Base-by-base conservation (phyloP, 2,113 vertebrate species). In the Porphyrio hochstetteri region DNA sequence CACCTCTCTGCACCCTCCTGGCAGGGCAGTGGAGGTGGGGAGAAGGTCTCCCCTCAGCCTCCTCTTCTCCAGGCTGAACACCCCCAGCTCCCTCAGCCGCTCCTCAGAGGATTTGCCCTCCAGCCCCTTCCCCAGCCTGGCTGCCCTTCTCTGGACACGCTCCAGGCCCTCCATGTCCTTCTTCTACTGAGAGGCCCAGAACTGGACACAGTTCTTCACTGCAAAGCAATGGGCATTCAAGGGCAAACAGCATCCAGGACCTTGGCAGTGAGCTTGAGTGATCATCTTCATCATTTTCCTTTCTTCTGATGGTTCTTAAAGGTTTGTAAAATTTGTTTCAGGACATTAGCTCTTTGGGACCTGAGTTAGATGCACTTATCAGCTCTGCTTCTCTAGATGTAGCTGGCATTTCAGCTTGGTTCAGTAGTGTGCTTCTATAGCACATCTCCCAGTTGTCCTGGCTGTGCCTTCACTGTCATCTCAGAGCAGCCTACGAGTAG, bases 401-500 rank as follows among this genome's bases (percentile, higher is more conserved):
- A 23, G 21, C 48, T 48, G 15, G 9, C 38, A 11, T 16, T 72
- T 29, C 19, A 57, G 14, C 18, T 57, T 33, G 33, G 33, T 64
- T 79, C 25, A 13, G 25, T 21, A 16, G 25, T 1, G 28, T 55
- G 13, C 4, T 55, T 48, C 28, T 19, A 21, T 36, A 38, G 38
- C 4, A 0, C 11, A 10, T 57, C 13, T 71, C 25, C 23, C 14
- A 2, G 3, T n/a, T 84, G 33, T 72, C 52, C 60, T 40, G 10
- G 0, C 29, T 4, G 0, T 68, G 38, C 38, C 48, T 64, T 52
- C 23, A 3, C 35, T 60, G 0, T 46, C 4, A 1, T 57, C 74
- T 46, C 40, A 61, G 36, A n/a, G 38, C 42, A 20, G 64, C 33
- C 31, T 36, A 7, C 35, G 21, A 24, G 28, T 12, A 36, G 18